These are phyloP conservation scores for Cyprinodon variegatus DNA, from an alignment of 2,113 vertebrate species.

Conservation along the genomic window DNA sequence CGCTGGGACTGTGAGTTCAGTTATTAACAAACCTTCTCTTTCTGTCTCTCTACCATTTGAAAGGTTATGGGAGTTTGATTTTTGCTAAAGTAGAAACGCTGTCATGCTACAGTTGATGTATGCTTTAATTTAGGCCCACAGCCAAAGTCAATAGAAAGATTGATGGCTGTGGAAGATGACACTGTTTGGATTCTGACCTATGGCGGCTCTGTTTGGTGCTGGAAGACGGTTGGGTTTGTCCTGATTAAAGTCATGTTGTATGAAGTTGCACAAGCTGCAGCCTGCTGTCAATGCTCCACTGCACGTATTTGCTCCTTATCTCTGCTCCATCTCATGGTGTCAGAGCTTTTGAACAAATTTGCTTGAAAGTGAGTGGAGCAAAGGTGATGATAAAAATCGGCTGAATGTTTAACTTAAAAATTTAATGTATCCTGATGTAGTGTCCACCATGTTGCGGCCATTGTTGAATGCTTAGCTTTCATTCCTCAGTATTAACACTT, in stretches of 20 bases:
- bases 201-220: not conserved
- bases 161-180: not conserved
- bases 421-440: not conserved
- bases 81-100: not conserved
- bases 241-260: not conserved
- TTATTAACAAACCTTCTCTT: not conserved
- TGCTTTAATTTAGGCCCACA: not conserved
- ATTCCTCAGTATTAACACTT: no score
- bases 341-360: not conserved
- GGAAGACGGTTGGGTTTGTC: not conserved
- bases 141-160: not conserved
- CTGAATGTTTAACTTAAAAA: not conserved
- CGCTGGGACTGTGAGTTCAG: slow-evolving; percentile 87
- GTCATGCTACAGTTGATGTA: not conserved
- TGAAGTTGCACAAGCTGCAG: not conserved
- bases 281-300: not conserved
- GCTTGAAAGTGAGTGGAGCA: not conserved
- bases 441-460: not conserved
- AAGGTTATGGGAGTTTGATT: not conserved
- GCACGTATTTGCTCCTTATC: not conserved
- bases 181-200: not conserved
- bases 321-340: not conserved
- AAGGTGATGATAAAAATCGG: not conserved
- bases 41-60: not conserved
- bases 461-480: not conserved